These are phyloP conservation scores for Rhincodon typus DNA, from an alignment of 2,797 vertebrate species.

Conservation along the genomic window DNA sequence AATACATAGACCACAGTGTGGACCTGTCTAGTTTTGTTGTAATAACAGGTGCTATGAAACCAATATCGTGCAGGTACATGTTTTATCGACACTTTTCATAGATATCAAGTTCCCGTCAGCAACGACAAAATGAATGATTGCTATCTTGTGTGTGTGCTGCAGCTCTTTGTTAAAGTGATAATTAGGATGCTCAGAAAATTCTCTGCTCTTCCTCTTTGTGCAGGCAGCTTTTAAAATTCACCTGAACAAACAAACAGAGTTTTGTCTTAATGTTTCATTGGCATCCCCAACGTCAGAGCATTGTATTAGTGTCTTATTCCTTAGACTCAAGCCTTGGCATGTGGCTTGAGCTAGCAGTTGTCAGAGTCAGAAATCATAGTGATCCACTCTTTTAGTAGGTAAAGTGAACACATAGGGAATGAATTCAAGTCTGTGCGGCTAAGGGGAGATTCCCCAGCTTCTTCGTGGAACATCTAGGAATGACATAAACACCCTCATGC, in stretches of 20 bases:
- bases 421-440: neutral
- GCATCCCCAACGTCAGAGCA: neutral
- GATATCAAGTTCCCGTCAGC: neutral
- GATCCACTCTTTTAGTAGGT: neutral
- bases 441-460: neutral
- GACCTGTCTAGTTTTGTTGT: too few species aligned
- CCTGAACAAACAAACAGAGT: neutral
- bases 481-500: neutral
- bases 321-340: neutral
- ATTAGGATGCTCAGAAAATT: neutral
- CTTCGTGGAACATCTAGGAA: neutral
- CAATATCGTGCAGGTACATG: neutral
- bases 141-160: neutral
- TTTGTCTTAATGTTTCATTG: neutral
- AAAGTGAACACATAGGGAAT: neutral
- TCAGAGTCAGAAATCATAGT: neutral
- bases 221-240: neutral
- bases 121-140: neutral
- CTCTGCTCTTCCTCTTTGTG: neutral
- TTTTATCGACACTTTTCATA: neutral
- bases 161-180: neutral
- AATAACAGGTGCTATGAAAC: neutral
- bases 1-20: too few species aligned
- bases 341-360: neutral
- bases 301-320: neutral